Conservation (phyloP, 2,888 invertebrate species). For the Platerodrilus igneus region DNA sequence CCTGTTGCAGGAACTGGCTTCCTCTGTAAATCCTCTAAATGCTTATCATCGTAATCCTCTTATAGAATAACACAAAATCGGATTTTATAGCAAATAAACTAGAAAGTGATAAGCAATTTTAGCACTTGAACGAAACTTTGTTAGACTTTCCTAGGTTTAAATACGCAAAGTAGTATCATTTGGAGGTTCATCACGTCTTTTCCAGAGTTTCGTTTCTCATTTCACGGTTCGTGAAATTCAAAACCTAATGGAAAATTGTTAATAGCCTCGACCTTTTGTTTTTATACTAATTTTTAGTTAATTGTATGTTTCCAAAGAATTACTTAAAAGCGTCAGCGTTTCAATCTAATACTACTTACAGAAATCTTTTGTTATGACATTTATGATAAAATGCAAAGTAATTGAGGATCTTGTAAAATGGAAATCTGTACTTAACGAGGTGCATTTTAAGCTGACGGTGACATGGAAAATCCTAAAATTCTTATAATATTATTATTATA, state of each 20-base stretch:
- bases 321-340: no score
- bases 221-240: conserved; percentile 17
- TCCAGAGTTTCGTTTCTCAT: conserved; percentile 14
- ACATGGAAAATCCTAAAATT: no score
- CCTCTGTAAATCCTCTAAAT: conserved; percentile 19
- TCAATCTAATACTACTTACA: no score
- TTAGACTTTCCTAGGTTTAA: not conserved
- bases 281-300: no score
- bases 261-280: no score
- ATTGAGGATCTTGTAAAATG: no score
- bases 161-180: conserved; percentile 1
- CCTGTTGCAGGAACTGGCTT: conserved; percentile 29
- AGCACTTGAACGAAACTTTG: not conserved
- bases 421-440: no score
- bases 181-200: conserved; percentile 9
- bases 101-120: conserved; percentile 8
- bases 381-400: no score
- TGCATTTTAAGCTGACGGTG: no score
- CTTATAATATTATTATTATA: no score
- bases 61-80: conserved; percentile 22
- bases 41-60: conserved; percentile 24
- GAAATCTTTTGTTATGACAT: no score
- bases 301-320: no score
- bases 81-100: conserved; percentile 16
- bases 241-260: conserved; percentile 15